Conservation (phyloP, 2,888 invertebrate genomes). For the Adineta ricciae region DNA sequence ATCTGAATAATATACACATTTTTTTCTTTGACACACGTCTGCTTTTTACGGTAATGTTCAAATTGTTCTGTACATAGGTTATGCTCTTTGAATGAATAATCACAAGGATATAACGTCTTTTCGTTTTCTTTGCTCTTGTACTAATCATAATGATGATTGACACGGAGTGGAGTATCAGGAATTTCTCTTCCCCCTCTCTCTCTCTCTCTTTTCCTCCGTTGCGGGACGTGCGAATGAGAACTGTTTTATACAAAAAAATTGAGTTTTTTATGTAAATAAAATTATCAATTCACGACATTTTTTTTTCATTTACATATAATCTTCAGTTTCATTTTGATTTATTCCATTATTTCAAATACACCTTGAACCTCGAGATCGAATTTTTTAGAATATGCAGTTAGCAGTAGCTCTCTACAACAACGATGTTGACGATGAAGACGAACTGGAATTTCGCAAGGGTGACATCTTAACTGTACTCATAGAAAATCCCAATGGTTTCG, state of each 20-base stretch:
- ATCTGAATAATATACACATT: no score
- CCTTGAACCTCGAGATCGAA: no score
- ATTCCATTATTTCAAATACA: no score
- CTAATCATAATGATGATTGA: neutral
- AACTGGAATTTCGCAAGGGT: constrained; percentile 15
- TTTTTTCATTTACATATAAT: no score
- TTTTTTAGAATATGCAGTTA: constrained; percentile 1
- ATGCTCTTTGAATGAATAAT: neutral
- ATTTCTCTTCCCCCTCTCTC: no score
- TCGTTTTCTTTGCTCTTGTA: neutral
- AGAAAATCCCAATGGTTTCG: constrained; percentile 20
- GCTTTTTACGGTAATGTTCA: neutral
- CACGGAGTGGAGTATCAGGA: no score
- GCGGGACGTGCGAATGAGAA: no score
- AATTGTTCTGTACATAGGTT: neutral
- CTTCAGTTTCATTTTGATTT: no score
- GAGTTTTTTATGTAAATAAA: no score
- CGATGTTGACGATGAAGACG: neutral
- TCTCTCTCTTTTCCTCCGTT: no score
- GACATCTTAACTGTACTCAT: constrained; percentile 7
- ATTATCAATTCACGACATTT: no score
- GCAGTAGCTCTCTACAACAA: constrained; percentile 1
- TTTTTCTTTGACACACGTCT: neutral
- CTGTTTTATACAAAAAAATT: no score
- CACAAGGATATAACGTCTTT: neutral